Evolutionary conservation across 2,113 vertebrate species (phyloP).

Genomic region (Connochaetes taurinus): DNA sequence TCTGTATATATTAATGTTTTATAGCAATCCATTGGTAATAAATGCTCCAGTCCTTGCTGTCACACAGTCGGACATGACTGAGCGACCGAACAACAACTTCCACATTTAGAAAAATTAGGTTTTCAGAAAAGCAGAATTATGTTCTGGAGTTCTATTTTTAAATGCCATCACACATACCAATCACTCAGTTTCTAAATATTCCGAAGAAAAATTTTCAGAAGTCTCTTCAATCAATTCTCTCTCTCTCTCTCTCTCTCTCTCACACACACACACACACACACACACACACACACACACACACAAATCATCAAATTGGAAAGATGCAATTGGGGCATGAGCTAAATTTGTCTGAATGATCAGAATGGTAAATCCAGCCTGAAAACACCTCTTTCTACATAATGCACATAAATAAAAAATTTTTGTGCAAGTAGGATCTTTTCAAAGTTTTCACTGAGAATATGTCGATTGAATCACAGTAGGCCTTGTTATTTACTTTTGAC

Average conservation of each 20-base stretch:
- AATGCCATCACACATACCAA: background rate
- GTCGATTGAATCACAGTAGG: background rate
- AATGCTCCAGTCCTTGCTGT: too few relatives aligned
- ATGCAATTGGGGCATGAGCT: background rate
- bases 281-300: background rate
- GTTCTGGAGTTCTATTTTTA: background rate
- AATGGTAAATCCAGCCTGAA: background rate
- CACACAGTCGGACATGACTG: fast-evolving
- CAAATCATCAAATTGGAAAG: background rate
- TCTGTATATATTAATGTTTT: background rate
- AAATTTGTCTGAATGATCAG: background rate
- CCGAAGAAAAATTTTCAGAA: background rate
- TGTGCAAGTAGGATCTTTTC: background rate
- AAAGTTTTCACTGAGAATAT: background rate
- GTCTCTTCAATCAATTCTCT: background rate
- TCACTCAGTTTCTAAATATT: background rate
- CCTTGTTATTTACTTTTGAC: background rate
- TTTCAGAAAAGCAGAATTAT: background rate
- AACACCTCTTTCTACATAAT: background rate
- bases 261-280: background rate
- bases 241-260: background rate
- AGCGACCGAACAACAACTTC: background rate
- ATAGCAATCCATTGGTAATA: background rate
- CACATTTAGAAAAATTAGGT: background rate
- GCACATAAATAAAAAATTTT: background rate